These are phyloP conservation scores for Amiota communis DNA, from an alignment of 2,888 invertebrate species.

Conservation along the genomic window DNA sequence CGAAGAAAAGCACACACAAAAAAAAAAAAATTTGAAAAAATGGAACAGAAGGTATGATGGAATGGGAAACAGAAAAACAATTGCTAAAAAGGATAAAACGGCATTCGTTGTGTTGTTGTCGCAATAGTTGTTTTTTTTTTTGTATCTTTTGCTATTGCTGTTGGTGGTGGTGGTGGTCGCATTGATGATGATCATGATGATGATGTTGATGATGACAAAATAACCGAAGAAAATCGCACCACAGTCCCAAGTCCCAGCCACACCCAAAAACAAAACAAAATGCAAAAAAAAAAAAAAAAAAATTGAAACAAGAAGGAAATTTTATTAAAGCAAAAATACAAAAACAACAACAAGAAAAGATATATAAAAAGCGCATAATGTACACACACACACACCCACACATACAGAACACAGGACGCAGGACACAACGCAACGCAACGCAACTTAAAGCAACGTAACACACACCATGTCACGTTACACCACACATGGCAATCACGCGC, in stretches of 20 bases:
- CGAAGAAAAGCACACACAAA: background rate
- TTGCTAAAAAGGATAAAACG: too few relatives aligned
- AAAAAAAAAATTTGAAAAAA: background rate
- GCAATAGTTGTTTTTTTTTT: too few relatives aligned
- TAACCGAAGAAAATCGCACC: background rate
- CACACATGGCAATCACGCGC: too few relatives aligned
- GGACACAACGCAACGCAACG: background rate
- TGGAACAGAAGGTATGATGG: background rate
- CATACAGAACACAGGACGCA: background rate
- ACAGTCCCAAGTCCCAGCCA: background rate
- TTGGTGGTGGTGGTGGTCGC: background rate
- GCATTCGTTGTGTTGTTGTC: too few relatives aligned
- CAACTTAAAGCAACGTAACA: background rate
- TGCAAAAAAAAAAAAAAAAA: constrained; percentile 10
- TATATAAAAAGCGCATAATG: background rate
- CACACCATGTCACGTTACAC: too few relatives aligned
- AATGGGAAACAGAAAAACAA: too few relatives aligned
- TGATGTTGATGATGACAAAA: background rate
- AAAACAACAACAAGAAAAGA: background rate
- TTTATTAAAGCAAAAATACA: constrained; percentile 3
- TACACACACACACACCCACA: too few relatives aligned
- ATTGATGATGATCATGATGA: constrained; percentile 12
- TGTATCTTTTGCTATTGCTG: too few relatives aligned
- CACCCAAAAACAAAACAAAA: constrained; percentile 21
- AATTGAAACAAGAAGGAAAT: background rate